Conservation (phyloP, 2,797 vertebrate genomes). For the Rhinella marina region DNA sequence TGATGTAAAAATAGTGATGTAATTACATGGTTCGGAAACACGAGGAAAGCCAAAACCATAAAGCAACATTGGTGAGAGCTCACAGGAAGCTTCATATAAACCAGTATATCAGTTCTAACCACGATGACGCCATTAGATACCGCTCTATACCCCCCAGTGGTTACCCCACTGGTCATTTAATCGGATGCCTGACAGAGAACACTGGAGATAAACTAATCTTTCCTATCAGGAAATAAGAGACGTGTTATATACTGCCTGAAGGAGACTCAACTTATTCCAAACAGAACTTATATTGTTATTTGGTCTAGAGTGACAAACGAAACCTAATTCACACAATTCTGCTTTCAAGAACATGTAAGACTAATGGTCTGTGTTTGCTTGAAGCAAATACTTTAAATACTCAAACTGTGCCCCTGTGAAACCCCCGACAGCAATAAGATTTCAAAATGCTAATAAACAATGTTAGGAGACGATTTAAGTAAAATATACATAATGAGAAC, state of each 20-base stretch:
- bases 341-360: constrained; percentile 7
- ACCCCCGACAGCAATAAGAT: not conserved
- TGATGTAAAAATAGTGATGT: not conserved
- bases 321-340: constrained; percentile 11
- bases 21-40: not conserved
- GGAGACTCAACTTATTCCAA: constrained; percentile 13
- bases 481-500: constrained; percentile 54
- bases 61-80: not conserved
- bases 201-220: constrained; percentile 21
- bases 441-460: constrained; percentile 46
- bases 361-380: constrained; percentile 17
- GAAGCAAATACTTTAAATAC: constrained; percentile 35
- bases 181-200: not conserved
- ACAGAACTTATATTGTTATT: constrained; percentile 27
- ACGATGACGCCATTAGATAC: not conserved
- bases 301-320: constrained; percentile 21
- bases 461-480: constrained; percentile 29
- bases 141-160: not conserved
- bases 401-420: constrained; percentile 21
- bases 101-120: not conserved
- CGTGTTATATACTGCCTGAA: not conserved
- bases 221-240: constrained; percentile 26
- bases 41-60: not conserved
- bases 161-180: not conserved
- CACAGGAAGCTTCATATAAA: not conserved